Conservation (phyloP, 2,113 vertebrate genomes). For the Etheostoma spectabile region DNA sequence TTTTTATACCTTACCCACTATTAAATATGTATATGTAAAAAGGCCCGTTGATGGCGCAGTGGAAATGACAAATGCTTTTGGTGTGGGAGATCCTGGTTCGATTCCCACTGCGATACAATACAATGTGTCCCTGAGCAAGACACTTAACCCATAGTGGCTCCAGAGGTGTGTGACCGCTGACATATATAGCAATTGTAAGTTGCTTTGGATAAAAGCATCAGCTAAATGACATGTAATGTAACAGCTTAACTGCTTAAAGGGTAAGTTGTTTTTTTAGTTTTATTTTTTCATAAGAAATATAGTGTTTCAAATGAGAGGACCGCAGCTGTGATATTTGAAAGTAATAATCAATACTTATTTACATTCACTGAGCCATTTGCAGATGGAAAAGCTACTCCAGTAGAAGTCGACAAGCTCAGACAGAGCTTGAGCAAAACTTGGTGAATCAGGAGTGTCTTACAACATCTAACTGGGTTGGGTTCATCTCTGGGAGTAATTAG, state of each 20-base stretch:
- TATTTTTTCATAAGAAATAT: background rate
- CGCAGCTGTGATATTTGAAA: constrained; percentile 26
- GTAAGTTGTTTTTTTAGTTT: background rate
- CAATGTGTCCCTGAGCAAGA: no score
- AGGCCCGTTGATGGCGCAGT: no score
- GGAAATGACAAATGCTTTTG: no score
- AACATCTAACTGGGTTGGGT: constrained; percentile 10
- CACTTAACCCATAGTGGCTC: no score
- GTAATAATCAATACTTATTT: background rate
- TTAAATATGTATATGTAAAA: no score
- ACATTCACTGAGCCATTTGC: background rate
- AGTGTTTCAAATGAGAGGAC: background rate
- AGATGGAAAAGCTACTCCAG: background rate
- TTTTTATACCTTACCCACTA: background rate
- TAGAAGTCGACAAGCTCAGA: constrained; percentile 39
- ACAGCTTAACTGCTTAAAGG: background rate
- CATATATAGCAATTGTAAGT: no score
- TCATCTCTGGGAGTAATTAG: background rate
- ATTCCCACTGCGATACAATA: no score
- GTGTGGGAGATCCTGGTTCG: no score
- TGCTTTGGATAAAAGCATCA: no score
- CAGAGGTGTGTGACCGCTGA: no score
- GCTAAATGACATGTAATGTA: background rate
- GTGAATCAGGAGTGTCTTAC: constrained; percentile 14
- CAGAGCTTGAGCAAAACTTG: constrained; percentile 29